Percentiles rank a stretch among this genome's conserved stretches.
These are phyloP conservation scores for Synanthedon myopaeformis DNA, from an alignment of 2,888 invertebrate genomes.

Conservation along the genomic window DNA sequence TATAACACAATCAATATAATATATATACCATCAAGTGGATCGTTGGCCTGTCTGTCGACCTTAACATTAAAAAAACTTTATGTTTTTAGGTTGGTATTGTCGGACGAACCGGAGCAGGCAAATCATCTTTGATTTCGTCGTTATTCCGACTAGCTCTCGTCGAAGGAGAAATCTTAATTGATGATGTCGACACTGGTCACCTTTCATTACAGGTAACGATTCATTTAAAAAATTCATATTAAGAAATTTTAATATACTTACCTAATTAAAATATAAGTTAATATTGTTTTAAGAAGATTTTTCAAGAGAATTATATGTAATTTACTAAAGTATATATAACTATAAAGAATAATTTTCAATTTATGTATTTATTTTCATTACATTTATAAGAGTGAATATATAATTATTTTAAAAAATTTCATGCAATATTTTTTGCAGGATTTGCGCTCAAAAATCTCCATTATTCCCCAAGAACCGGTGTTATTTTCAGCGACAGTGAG, in stretches of 20 bases:
- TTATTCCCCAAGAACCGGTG: slow-evolving; percentile 83
- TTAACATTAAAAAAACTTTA: neutral
- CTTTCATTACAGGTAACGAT: slow-evolving; percentile 39
- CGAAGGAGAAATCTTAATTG: slow-evolving; percentile 78
- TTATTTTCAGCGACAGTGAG: slow-evolving; percentile 79
- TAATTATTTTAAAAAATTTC: neutral
- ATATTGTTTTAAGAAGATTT: too few relatives aligned
- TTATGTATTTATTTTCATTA: too few relatives aligned
- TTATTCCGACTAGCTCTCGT: slow-evolving; percentile 81
- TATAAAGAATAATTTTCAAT: too few relatives aligned
- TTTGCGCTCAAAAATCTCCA: slow-evolving; percentile 75
- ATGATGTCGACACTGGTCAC: slow-evolving; percentile 68
- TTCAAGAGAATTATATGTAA: neutral
- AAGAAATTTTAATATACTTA: neutral
- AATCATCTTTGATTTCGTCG: slow-evolving; percentile 82
- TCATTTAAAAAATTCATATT: neutral
- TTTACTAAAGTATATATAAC: neutral
- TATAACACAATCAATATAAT: too few relatives aligned
- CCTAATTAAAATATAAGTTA: too few relatives aligned
- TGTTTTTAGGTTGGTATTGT: slow-evolving; percentile 80
- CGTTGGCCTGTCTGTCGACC: too few relatives aligned
- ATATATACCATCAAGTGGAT: too few relatives aligned
- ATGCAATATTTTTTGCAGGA: slow-evolving; percentile 47
- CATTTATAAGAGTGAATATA: too few relatives aligned
- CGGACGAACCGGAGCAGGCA: slow-evolving; percentile 88